Conservation (phyloP, 2,113 vertebrate genomes). For the Aldabrachelys gigantea region DNA sequence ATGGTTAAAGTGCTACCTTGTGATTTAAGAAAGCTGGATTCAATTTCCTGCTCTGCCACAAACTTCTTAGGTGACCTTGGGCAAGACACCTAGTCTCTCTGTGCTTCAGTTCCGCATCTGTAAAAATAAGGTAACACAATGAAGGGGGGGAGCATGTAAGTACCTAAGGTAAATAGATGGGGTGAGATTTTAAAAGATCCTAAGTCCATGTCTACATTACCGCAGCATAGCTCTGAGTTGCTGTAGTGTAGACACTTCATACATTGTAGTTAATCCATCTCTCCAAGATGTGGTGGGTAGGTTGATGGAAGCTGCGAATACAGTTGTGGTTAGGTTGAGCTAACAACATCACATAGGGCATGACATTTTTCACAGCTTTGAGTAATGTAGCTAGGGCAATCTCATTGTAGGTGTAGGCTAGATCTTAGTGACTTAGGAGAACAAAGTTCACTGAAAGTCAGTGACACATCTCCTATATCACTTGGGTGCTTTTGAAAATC, state of each 20-base stretch:
- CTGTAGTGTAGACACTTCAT: neutral
- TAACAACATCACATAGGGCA: neutral
- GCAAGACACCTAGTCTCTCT: neutral
- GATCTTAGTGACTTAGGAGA: neutral
- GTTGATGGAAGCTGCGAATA: neutral
- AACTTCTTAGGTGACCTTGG: neutral
- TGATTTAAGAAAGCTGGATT: accelerated
- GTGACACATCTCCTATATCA: neutral
- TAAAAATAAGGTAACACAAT: neutral
- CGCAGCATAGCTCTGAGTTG: neutral
- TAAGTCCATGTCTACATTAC: neutral
- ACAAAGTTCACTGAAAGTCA: neutral
- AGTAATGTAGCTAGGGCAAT: neutral
- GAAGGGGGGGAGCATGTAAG: too few relatives aligned
- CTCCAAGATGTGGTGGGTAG: neutral
- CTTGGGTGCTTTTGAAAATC: neutral
- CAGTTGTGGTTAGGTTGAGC: neutral
- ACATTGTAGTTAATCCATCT: neutral
- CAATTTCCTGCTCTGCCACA: neutral
- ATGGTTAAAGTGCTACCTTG: neutral
- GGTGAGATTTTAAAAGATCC: neutral
- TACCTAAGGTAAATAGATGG: accelerated
- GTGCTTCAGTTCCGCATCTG: neutral
- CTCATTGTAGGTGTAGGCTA: neutral
- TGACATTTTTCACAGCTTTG: neutral